Evolutionary conservation across 2,888 invertebrate genomes (phyloP).

Genomic region (Hemicrepidius hirtus): DNA sequence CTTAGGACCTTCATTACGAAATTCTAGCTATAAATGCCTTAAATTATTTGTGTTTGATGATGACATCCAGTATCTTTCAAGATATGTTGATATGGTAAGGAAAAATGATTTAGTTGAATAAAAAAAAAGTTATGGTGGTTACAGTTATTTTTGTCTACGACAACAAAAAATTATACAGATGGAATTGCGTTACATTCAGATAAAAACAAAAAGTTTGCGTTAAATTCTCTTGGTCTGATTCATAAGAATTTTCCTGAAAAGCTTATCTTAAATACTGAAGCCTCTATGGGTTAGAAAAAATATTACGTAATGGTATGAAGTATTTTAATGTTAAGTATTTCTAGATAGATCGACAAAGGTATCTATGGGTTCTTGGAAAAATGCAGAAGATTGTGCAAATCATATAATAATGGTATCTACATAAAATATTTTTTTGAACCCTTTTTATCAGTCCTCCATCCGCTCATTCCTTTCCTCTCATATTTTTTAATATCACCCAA

Average conservation of each 20-base stretch:
- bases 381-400: conserved; percentile 72
- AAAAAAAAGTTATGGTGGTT: conserved; percentile 45
- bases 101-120: too few species aligned
- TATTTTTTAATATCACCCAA: too few species aligned
- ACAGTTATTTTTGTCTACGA: conserved; percentile 65
- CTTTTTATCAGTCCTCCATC: too few species aligned
- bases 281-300: conserved; percentile 77
- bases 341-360: background rate
- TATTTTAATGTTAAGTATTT: too few species aligned
- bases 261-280: conserved; percentile 85
- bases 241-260: conserved; percentile 66
- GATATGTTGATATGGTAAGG: conserved; percentile 53
- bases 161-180: conserved; percentile 78
- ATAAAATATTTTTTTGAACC: conserved; percentile 8
- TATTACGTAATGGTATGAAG: background rate
- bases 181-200: conserved; percentile 93
- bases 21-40: conserved; percentile 75
- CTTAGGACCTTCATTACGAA: conserved; percentile 83
- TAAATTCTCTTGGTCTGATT: conserved; percentile 75
- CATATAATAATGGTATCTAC: conserved; percentile 79
- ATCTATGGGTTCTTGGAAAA: conserved; percentile 67
- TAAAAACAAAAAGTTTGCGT: conserved; percentile 77
- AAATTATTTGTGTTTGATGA: conserved; percentile 87
- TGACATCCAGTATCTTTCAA: conserved; percentile 79
- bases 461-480: too few species aligned